A percentile compares a stretch with the other conserved stretches of the same genome.
Conservation (phyloP, 2,888 invertebrate species). For the Stegophylla sp. region DNA sequence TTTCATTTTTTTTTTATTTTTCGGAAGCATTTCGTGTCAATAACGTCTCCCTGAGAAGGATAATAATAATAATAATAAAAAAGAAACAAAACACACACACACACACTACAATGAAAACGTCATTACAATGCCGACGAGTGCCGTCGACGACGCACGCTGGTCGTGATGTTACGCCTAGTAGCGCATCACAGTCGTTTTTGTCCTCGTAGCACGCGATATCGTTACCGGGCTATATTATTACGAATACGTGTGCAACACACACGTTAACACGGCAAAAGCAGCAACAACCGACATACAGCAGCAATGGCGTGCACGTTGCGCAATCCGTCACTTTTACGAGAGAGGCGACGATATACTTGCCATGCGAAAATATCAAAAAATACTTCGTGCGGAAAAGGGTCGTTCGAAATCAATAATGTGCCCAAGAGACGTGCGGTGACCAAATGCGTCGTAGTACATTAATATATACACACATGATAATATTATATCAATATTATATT, state of each 20-base stretch:
- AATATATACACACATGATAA: no score
- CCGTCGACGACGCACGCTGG: neutral
- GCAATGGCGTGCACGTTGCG: conserved; percentile 23
- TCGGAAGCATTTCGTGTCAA: neutral
- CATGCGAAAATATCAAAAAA: neutral
- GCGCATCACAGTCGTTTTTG: conserved; percentile 12
- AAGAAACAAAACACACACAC: neutral
- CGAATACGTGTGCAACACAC: neutral
- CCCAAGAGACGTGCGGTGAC: conserved; percentile 31
- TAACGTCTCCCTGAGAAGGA: neutral
- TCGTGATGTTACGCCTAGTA: conserved; percentile 33
- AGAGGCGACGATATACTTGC: conserved; percentile 5
- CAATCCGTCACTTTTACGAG: conserved; percentile 16
- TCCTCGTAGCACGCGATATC: conserved; percentile 12
- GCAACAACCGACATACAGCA: neutral
- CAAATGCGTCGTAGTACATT: no score
- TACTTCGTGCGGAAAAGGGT: conserved; percentile 26
- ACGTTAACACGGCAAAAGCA: neutral
- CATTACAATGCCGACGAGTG: conserved; percentile 1
- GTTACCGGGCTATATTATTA: no score
- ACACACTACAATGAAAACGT: neutral
- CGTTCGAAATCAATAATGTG: conserved; percentile 39
- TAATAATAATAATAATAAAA: neutral
- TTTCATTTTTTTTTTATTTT: neutral
- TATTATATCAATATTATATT: no score